Evolutionary conservation across 2,113 vertebrate genomes (phyloP).

Genomic region (Semicossyphus pulcher): DNA sequence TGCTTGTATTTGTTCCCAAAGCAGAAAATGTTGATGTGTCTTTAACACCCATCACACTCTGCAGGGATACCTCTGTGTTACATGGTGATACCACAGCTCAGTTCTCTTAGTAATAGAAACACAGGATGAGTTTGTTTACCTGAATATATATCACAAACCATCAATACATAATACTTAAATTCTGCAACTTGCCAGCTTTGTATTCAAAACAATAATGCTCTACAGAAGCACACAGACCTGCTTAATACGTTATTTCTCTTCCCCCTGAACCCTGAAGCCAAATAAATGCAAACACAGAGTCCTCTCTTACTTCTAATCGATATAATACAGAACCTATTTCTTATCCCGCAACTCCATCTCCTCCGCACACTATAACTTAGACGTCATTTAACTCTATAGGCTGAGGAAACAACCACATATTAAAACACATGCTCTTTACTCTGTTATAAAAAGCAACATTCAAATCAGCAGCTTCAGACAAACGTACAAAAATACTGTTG

Average conservation of each 20-base stretch:
- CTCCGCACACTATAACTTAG: not conserved
- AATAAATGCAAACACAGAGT: slow-evolving; percentile 32
- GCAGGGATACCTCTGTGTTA: slow-evolving; percentile 5
- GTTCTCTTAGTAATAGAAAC: slow-evolving; percentile 22
- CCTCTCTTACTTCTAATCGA: slow-evolving; percentile 32
- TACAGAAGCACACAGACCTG: slow-evolving; percentile 36
- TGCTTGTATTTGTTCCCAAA: slow-evolving; percentile 27
- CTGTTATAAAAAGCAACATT: slow-evolving; percentile 60
- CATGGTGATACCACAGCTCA: slow-evolving; percentile 32
- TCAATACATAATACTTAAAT: slow-evolving; percentile 33
- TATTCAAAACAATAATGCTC: slow-evolving; percentile 24
- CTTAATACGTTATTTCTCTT: slow-evolving; percentile 22
- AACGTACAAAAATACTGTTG: slow-evolving; percentile 62
- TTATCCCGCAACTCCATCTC: slow-evolving; percentile 2
- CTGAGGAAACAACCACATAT: slow-evolving; percentile 30
- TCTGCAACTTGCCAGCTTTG: slow-evolving; percentile 10
- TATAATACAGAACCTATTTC: slow-evolving; percentile 31
- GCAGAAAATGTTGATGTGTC: not conserved
- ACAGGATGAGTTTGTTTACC: not conserved
- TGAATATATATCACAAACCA: slow-evolving; percentile 33
- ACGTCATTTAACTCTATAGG: slow-evolving; percentile 7
- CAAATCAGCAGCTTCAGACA: slow-evolving; percentile 53
- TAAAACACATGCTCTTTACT: slow-evolving; percentile 36
- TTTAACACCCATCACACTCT: not conserved
- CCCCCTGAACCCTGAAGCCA: slow-evolving; percentile 20